Percentiles rank a stretch among this genome's conserved stretches.
phyloP scores from a whole-genome alignment of 30 jellyfish, hydroid and myxozoan genomes.

The Aurelia sp. region DNA sequence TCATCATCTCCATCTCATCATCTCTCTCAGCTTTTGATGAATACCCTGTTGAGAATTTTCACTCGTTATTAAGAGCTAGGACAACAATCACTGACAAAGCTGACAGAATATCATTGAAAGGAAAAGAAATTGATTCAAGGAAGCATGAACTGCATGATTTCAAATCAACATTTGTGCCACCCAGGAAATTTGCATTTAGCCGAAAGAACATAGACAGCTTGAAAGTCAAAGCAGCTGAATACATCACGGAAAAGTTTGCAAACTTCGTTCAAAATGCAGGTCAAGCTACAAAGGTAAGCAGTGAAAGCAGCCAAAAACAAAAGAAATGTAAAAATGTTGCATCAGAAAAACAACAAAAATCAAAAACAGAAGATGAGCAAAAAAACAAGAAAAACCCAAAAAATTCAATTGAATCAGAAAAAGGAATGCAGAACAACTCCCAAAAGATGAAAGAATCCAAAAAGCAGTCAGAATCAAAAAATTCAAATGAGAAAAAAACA shows the following conservation, averaged over 20 bases:
- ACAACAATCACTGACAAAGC: constrained; percentile 25
- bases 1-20: constrained; percentile 1
- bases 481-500: constrained; percentile 3
- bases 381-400: too few relatives aligned
- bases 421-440: too few relatives aligned
- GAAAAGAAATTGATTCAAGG: constrained; percentile 26
- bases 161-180: constrained; percentile 51
- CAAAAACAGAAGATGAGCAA: too few relatives aligned
- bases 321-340: not conserved
- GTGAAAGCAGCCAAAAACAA: not conserved
- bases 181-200: constrained; percentile 18
- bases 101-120: not conserved
- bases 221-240: constrained; percentile 24
- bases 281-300: not conserved
- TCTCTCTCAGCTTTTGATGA: constrained; percentile 36
- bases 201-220: constrained; percentile 14
- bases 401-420: too few relatives aligned
- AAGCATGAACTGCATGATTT: constrained; percentile 46
- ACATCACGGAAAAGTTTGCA: constrained; percentile 7
- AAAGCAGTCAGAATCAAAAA: too few relatives aligned
- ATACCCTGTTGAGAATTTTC: constrained; percentile 48
- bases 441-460: too few relatives aligned
- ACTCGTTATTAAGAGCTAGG: constrained; percentile 12
- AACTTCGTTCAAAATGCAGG: not conserved
- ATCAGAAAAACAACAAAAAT: too few relatives aligned